Conservation (phyloP, 30 jellyfish, hydroid and myxozoan genomes). For the Mastigias papua region DNA sequence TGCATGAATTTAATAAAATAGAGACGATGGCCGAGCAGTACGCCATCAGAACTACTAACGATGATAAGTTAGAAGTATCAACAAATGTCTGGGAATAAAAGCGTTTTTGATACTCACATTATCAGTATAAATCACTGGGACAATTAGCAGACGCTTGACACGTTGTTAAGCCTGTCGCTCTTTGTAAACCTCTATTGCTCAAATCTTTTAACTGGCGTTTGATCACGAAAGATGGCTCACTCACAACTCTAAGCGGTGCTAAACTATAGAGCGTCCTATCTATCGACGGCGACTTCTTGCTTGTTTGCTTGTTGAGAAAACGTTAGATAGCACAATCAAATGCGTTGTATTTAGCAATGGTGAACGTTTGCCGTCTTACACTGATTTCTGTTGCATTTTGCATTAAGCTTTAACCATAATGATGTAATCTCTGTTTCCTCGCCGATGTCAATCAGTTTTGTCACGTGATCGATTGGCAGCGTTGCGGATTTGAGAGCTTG, state of each 20-base stretch:
- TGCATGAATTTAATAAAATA: no score
- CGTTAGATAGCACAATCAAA: no score
- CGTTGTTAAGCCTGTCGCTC: conserved; percentile 7
- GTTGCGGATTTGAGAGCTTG: not conserved
- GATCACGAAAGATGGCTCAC: no score
- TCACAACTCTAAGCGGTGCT: no score
- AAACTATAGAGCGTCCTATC: no score
- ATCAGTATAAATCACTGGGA: conserved; percentile 21
- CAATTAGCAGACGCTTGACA: conserved; percentile 47
- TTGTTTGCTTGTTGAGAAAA: no score
- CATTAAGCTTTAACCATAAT: conserved; percentile 46
- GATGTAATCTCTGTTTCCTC: conserved; percentile 52
- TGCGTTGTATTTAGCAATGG: not conserved
- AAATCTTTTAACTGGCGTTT: no score
- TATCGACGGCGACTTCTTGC: no score
- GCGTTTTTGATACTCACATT: not conserved
- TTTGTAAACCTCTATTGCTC: no score
- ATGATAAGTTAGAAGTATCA: no score
- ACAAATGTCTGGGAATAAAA: not conserved
- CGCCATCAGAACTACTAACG: no score
- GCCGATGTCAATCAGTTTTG: conserved; percentile 56
- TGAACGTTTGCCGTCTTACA: conserved; percentile 14
- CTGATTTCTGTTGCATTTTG: conserved; percentile 60
- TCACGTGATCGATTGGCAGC: conserved; percentile 43
- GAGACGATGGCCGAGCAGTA: no score